phyloP scores from a whole-genome alignment of 2,888 invertebrate genomes.

The Hydrotaea diabolus region DNA sequence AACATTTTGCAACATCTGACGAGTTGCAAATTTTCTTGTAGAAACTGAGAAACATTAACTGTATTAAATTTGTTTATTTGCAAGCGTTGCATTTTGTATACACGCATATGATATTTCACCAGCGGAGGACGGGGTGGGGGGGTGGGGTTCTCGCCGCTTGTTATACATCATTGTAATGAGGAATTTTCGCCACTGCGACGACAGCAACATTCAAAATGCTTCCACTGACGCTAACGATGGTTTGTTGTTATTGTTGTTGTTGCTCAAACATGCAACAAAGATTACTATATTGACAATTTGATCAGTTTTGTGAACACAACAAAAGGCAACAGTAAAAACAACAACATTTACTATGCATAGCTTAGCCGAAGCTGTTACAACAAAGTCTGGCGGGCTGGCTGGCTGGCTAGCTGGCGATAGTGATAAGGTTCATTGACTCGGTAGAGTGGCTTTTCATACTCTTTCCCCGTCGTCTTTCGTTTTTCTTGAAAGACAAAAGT shows the following conservation, averaged over 20 bases:
- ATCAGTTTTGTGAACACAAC: constrained; percentile 3
- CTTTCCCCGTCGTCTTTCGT: neutral
- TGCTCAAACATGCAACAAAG: neutral
- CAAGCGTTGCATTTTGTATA: too few species aligned
- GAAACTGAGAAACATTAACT: too few species aligned
- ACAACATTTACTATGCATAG: constrained; percentile 1
- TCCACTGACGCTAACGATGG: constrained; percentile 4
- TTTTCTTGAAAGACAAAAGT: too few species aligned
- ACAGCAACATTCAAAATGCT: neutral
- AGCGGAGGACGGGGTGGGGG: too few species aligned
- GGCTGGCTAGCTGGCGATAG: too few species aligned
- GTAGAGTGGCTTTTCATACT: neutral
- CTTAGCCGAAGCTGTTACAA: neutral
- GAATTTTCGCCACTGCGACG: too few species aligned
- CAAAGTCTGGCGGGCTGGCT: neutral
- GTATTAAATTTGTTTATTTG: too few species aligned
- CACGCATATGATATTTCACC: too few species aligned
- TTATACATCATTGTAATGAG: too few species aligned
- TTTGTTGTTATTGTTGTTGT: neutral
- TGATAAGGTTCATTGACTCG: constrained; percentile 16
- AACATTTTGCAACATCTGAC: too few species aligned
- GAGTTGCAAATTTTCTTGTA: too few species aligned
- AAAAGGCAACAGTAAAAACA: neutral
- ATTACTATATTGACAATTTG: constrained; percentile 28
- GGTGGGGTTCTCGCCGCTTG: too few species aligned